phyloP scores from a whole-genome alignment of 2,113 vertebrate species.

The Illadopsis cleaveri region DNA sequence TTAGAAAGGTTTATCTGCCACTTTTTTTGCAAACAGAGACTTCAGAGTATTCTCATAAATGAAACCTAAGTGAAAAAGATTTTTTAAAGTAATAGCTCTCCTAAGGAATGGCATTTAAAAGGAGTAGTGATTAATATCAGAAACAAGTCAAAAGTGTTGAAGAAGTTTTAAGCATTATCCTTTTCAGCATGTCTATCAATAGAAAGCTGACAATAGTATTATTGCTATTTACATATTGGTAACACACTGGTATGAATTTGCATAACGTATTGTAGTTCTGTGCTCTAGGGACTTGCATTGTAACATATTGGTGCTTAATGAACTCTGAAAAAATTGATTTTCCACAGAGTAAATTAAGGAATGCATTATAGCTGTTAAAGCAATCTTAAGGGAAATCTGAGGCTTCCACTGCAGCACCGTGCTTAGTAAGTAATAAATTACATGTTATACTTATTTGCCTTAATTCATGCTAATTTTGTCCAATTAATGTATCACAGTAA shows the following conservation, averaged over 20 bases:
- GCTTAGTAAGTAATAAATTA: conserved; percentile 99
- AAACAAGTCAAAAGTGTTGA: conserved; percentile 41
- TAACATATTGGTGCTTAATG: conserved; percentile 99
- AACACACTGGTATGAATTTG: conserved; percentile 88
- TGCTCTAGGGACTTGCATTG: conserved; percentile 96
- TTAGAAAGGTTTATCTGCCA: background rate
- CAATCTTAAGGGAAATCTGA: conserved; percentile 99
- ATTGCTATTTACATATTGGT: conserved; percentile 98
- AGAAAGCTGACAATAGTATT: conserved; percentile 85
- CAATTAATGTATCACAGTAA: conserved; percentile 99
- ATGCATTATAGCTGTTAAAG: conserved; percentile 99
- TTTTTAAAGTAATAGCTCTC: background rate
- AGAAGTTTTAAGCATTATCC: conserved; percentile 59
- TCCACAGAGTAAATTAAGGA: conserved; percentile 99
- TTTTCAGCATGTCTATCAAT: conserved; percentile 85
- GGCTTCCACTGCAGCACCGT: conserved; percentile 94
- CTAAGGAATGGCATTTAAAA: background rate
- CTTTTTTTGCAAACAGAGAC: background rate
- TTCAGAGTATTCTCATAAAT: conserved; percentile 21
- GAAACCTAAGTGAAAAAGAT: background rate
- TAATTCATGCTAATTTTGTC: conserved; percentile 99
- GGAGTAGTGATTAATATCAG: background rate
- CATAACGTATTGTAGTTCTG: conserved; percentile 95
- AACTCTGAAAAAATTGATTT: conserved; percentile 99
- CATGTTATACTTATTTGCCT: conserved; percentile 99